Percentiles rank a stretch among this genome's conserved stretches.
phyloP scores from a whole-genome alignment of 1,140 invertebrate genomes.

The Papilio polyxenes region DNA sequence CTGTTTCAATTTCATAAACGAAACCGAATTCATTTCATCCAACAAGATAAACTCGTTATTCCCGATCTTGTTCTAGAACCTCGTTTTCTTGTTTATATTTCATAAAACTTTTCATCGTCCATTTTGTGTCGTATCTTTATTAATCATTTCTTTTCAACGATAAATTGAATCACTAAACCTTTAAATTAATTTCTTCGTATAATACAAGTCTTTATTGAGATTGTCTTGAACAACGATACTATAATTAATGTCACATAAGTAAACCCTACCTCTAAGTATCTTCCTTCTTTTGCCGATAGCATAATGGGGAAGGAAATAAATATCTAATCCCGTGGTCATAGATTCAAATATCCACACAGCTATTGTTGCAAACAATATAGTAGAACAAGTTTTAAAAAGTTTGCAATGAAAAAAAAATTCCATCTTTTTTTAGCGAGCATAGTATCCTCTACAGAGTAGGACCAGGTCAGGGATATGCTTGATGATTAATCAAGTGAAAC shows the following conservation, averaged over 20 bases:
- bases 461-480: no score
- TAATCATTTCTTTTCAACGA: constrained; percentile 33
- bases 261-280: background rate
- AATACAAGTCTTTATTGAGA: background rate
- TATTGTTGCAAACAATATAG: no score
- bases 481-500: background rate
- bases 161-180: background rate
- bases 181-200: constrained; percentile 6
- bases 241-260: background rate
- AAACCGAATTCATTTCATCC: constrained; percentile 21
- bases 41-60: constrained; percentile 31
- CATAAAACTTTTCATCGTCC: constrained; percentile 35
- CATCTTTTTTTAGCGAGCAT: no score
- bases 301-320: no score
- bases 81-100: constrained; percentile 24
- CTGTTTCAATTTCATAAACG: constrained; percentile 8
- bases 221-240: background rate
- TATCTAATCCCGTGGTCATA: no score
- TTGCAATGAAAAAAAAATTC: no score
- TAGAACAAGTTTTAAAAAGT: no score
- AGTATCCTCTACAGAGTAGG: no score
- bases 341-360: no score
- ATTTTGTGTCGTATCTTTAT: constrained; percentile 34
- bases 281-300: background rate
- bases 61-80: background rate